Evolutionary conservation across 2,113 vertebrate species (phyloP), one percentile per base, ranked within the genome.

Genomic region (Hippocampus guttulatus): DNA sequence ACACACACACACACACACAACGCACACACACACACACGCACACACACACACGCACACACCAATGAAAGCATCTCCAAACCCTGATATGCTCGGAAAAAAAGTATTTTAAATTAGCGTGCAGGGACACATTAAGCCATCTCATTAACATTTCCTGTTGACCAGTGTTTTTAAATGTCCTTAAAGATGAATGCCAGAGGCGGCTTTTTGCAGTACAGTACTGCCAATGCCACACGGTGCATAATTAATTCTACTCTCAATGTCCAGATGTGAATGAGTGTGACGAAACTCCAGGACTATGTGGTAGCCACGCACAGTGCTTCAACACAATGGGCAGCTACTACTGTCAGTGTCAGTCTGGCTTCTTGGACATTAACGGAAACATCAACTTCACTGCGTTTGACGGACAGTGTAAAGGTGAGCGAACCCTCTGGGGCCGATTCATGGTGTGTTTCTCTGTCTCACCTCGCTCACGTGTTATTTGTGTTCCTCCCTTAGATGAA

Each of bases 321-420:
- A 88, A 90, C 81, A 90, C 81, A 0, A 0, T 6, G 0, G 86
- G 87, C 25, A 85, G 74, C 64, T 88, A 12, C 73, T 38, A 64
- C 65, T 91, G 90, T 67, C 2, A 27, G 12, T 91, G 90, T 21
- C 0, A 1, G 0, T 0, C 0, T 3, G 90, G 89, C 12, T 86
- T 51, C 70, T 14, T 0, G 10, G 2, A 78, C 49, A 1, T 0
- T 4, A 0, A 1, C 0, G 3, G 2, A 0, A 0, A 0, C 0
- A 0, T 0, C 0, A 73, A 62, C 38, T 85, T 82, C 75, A 84
- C 62, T 2, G 1, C 0, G 0, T 0, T 1, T 0, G 3, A 27
- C 0, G 84, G 77, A 64, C 55, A 75, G 21, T 90, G 89, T 65
- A 0, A 3, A 58, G 89, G 85, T 89, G 33, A 83, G 81, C 23